Base-by-base conservation (phyloP, 2,113 vertebrate species). In the Tyto alba region DNA sequence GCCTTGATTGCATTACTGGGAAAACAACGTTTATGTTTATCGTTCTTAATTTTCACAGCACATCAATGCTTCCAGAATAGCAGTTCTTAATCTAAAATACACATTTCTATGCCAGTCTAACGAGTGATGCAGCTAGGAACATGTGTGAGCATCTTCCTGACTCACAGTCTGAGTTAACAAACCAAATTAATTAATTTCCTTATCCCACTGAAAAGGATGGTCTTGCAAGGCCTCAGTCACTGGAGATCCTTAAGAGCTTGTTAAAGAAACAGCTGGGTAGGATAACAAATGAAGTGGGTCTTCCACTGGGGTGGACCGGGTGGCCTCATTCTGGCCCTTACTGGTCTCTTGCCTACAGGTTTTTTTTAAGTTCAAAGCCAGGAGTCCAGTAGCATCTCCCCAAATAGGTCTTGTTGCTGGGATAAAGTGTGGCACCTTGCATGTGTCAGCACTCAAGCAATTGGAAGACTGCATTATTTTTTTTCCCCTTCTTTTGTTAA, bases 321-420 rank as follows among this genome's bases (percentile, higher is more conserved):
- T 12, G 27, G 62, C 29, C 38, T 72, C 29, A 17, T 27, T 22
- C 2, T 2, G 11, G 20, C 11, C 13, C 7, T 48, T 55, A 29
- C 20, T 38, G 22, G 11, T n/a, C 20, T 76, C 43, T 38, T n/a
- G 57, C 27, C 25, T 63, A 10, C 3, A 29, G 2, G 2, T 50
- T 23, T 50, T 56, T 32, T 50, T 20, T 36, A 52, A 0, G 1
- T 57, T 52, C 0, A 5, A 67, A 82, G 32, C 17, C 1, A 1
- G 5, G 41, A 36, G 11, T 6, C 8, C 40, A 55, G 30, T 16
- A 38, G 29, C 3, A 9, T 17, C 43, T 67, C 13, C 32, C 6
- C 17, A 68, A 0, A 11, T 3, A 38, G 25, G 16, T 60, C 36
- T 64, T 67, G 23, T 67, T 19, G n/a, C 36, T 40, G 59, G 30